phyloP scores from a whole-genome alignment of 1,140 invertebrate genomes.

The Pygmarrhopalites habei region DNA sequence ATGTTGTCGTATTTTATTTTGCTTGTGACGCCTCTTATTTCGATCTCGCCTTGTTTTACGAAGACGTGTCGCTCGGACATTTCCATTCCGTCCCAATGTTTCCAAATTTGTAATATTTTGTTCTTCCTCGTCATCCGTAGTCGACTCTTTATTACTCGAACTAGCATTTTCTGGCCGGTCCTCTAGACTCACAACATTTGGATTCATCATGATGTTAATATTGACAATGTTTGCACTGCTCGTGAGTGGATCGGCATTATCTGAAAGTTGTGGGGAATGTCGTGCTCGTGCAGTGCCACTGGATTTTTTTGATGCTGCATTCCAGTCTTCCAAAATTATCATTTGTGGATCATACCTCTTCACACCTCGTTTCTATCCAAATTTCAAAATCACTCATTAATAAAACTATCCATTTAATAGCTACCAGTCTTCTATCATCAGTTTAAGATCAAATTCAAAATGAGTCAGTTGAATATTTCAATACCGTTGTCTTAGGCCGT shows the following conservation, averaged over 20 bases:
- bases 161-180: not conserved
- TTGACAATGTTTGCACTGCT: conserved; percentile 4
- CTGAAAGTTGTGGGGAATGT: conserved; percentile 5
- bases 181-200: not conserved
- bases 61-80: not conserved
- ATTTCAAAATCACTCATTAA: no score
- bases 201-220: conserved; percentile 12
- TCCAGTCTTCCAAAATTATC: conserved; percentile 12
- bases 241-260: not conserved
- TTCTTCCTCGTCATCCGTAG: conserved; percentile 1
- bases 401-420: no score
- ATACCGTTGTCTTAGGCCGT: no score
- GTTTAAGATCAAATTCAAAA: no score
- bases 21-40: not conserved
- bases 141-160: conserved; percentile 12
- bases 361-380: conserved; percentile 6
- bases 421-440: no score
- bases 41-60: conserved; percentile 4
- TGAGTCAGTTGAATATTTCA: no score
- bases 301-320: not conserved
- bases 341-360: conserved; percentile 3
- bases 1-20: no score
- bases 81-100: not conserved
- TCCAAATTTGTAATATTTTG: not conserved
- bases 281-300: not conserved